A percentile compares a stretch with the other conserved stretches of the same genome.
These are phyloP conservation scores for Clistopyga incitator DNA, from an alignment of 2,888 invertebrate species.

Conservation along the genomic window DNA sequence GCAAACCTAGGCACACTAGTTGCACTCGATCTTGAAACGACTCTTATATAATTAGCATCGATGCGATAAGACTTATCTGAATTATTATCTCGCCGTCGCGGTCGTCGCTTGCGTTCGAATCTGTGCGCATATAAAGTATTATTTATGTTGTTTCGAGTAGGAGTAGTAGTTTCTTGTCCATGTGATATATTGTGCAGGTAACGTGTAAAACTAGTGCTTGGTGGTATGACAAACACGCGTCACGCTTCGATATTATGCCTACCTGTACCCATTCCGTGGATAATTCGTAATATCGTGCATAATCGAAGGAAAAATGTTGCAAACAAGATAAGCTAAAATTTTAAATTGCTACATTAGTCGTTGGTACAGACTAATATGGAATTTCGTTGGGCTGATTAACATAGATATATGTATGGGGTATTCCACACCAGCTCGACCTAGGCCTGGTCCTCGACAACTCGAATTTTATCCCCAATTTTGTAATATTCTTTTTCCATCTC, in stretches of 20 bases:
- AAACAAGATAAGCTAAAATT: conserved; percentile 18
- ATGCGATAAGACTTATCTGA: conserved; percentile 53
- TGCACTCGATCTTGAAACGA: conserved; percentile 66
- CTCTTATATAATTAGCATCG: conserved; percentile 50
- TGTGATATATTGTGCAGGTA: neutral
- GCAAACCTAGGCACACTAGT: neutral
- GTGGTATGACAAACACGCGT: conserved; percentile 33
- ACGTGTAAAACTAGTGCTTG: neutral
- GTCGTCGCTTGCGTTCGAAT: conserved; percentile 28
- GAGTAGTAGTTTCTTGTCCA: neutral
- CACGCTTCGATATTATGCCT: conserved; percentile 32
- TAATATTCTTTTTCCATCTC: no score
- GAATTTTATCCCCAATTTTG: no score
- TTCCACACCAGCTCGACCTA: no score
- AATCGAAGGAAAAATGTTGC: conserved; percentile 18
- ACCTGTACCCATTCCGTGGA: conserved; percentile 1
- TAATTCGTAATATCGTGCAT: conserved; percentile 5
- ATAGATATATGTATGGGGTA: no score
- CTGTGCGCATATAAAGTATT: conserved; percentile 28
- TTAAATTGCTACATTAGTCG: neutral
- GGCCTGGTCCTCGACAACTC: no score
- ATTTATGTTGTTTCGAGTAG: conserved; percentile 22
- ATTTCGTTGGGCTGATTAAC: conserved; percentile 24
- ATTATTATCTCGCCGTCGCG: conserved; percentile 46
- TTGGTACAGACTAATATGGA: conserved; percentile 18